phyloP scores from a whole-genome alignment of 2,888 invertebrate species.

The Hypena proboscidalis region DNA sequence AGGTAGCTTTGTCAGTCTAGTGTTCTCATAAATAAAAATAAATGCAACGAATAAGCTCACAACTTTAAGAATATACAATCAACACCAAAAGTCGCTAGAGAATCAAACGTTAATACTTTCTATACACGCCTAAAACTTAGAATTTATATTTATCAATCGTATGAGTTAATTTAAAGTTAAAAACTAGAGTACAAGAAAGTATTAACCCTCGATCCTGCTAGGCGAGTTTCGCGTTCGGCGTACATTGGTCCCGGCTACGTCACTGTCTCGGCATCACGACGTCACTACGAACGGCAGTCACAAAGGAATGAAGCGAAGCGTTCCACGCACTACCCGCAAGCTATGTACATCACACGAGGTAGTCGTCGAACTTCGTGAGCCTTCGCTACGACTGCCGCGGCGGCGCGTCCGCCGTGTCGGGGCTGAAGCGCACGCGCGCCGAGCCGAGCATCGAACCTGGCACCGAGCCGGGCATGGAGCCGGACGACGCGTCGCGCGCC shows the following conservation, averaged over 20 bases:
- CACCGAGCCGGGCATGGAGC: too few species aligned
- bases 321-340: slow-evolving; percentile 60
- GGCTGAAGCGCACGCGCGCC: slow-evolving; percentile 92
- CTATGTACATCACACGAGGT: slow-evolving; percentile 73
- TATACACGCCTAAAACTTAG: too few species aligned
- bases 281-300: slow-evolving; percentile 26
- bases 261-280: slow-evolving; percentile 22
- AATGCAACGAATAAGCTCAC: slow-evolving; percentile 19
- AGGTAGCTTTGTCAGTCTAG: too few species aligned
- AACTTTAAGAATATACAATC: too few species aligned
- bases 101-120: too few species aligned
- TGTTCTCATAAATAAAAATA: slow-evolving; percentile 16
- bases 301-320: slow-evolving; percentile 50
- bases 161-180: too few species aligned
- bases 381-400: slow-evolving; percentile 79
- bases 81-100: too few species aligned
- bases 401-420: slow-evolving; percentile 83
- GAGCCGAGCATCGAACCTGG: too few species aligned
- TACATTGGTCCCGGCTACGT: slow-evolving; percentile 25
- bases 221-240: too few species aligned
- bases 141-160: too few species aligned
- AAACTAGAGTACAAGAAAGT: too few species aligned
- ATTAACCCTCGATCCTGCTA: too few species aligned
- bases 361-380: slow-evolving; percentile 79
- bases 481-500: slow-evolving; percentile 90